phyloP scores from a whole-genome alignment of 2,113 vertebrate species.

The Neotragus moschatus region DNA sequence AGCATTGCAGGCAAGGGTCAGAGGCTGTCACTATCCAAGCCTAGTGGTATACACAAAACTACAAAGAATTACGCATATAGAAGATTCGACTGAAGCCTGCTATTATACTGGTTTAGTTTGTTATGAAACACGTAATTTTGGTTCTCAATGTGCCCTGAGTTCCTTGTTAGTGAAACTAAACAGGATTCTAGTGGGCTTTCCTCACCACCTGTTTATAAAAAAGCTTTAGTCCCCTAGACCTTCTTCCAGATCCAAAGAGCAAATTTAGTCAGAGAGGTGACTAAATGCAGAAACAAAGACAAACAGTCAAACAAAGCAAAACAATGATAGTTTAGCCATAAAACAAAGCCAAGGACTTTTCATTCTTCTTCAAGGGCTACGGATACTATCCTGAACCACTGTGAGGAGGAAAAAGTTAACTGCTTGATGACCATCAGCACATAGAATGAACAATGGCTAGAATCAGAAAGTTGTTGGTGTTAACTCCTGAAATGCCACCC shows the following conservation, averaged over 20 bases:
- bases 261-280: background rate
- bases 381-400: background rate
- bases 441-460: background rate
- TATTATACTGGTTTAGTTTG: background rate
- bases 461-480: background rate
- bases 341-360: background rate
- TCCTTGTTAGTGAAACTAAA: background rate
- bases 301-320: background rate
- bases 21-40: background rate
- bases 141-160: background rate
- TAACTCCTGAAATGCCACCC: background rate
- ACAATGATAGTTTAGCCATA: background rate
- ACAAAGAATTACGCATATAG: background rate
- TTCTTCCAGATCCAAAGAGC: background rate
- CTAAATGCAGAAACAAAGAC: background rate
- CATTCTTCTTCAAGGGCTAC: background rate
- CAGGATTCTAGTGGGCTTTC: background rate
- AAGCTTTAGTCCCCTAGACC: background rate
- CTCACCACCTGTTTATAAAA: background rate
- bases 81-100: background rate
- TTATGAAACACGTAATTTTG: background rate
- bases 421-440: background rate
- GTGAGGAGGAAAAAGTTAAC: background rate
- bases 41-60: background rate
- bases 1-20: background rate